A percentile compares a stretch with the other conserved stretches of the same genome.
Conservation (phyloP, 2,888 invertebrate genomes). For the Diarsia rubi region DNA sequence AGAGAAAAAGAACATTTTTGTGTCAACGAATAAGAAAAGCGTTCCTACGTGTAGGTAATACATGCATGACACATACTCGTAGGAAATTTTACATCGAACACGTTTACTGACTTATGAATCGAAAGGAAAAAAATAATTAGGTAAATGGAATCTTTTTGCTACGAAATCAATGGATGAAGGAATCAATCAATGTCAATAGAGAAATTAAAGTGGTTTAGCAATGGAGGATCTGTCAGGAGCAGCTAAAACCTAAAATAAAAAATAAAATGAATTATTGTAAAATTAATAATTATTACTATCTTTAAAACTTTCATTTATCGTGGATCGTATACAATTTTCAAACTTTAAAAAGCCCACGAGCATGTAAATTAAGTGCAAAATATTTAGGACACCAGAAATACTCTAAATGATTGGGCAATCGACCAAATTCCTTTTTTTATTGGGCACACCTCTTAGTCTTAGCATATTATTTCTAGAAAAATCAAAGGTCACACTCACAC, state of each 20-base stretch:
- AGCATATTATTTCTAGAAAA: neutral
- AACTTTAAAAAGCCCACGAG: neutral
- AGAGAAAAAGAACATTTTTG: neutral
- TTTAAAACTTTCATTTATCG: neutral
- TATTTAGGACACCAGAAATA: conserved; percentile 37
- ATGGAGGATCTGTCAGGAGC: too few species aligned
- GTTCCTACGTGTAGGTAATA: conserved; percentile 20
- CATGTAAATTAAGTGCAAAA: conserved; percentile 12
- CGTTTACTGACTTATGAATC: neutral
- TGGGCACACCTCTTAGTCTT: conserved; percentile 3
- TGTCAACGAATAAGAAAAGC: conserved; percentile 8
- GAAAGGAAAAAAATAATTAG: neutral
- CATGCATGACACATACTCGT: neutral
- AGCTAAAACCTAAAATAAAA: neutral
- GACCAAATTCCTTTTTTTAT: conserved; percentile 33
- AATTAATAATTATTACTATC: neutral
- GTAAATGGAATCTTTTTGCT: neutral
- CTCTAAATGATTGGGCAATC: conserved; percentile 16
- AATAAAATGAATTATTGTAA: neutral
- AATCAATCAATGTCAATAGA: too few species aligned
- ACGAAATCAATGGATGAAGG: neutral
- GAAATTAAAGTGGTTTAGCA: too few species aligned
- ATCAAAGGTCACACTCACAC: neutral
- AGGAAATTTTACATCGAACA: conserved; percentile 5
- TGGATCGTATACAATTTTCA: neutral